A percentile compares a stretch with the other conserved stretches of the same genome.
These are phyloP conservation scores for Spheniscus mendiculus DNA, from an alignment of 2,113 vertebrate genomes.

Conservation along the genomic window DNA sequence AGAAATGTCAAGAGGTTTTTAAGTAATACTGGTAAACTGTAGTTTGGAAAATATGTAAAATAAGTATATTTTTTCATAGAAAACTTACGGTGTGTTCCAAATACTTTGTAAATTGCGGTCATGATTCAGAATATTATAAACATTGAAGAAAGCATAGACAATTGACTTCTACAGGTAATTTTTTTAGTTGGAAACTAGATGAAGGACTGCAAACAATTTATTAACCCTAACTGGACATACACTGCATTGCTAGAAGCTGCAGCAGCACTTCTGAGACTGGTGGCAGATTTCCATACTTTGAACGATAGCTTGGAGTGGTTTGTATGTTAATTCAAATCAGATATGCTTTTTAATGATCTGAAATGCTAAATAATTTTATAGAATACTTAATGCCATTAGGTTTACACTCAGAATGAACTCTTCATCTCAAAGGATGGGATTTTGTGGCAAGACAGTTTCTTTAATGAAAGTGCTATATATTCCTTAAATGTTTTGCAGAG, in stretches of 20 bases:
- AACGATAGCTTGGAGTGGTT: background rate
- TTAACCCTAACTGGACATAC: background rate
- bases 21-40: background rate
- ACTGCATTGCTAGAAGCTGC: background rate
- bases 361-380: background rate
- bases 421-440: background rate
- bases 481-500: background rate
- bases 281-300: no score
- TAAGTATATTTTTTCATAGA: background rate
- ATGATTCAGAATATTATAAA: background rate
- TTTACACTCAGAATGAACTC: background rate
- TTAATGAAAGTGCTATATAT: background rate
- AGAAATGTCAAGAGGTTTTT: background rate
- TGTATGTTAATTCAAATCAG: background rate
- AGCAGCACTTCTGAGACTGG: background rate
- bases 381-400: background rate
- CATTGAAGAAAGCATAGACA: background rate
- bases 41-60: background rate
- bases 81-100: background rate
- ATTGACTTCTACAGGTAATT: background rate
- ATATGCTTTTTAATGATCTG: background rate
- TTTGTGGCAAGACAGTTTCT: background rate
- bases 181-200: background rate
- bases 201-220: background rate
- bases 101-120: background rate